Evolutionary conservation across 2,113 vertebrate genomes (phyloP), one percentile per base, ranked within the genome.

Genomic region (Tragulus kanchil): DNA sequence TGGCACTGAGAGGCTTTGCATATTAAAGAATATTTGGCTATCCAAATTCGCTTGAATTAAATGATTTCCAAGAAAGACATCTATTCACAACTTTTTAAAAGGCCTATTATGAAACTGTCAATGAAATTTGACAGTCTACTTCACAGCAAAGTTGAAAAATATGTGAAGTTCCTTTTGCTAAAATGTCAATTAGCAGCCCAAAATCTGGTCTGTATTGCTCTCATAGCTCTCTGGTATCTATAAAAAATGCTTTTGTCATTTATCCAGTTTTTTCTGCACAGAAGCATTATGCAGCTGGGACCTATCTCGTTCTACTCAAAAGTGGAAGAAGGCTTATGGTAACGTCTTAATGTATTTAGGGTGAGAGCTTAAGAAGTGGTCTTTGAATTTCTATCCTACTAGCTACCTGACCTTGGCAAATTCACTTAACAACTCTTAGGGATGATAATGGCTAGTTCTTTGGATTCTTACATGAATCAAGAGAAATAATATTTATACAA

Each of bases 101-200:
- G 69, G 31, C 97, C 85, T 95, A 97, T 78, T 96, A 96, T 97
- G 95, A 98, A 98, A 98, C 97, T 92, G 97, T 96, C 97, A 98
- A 97, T 65, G 96, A 98, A 97, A 97, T 69, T 77, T 97, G 98
- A 94, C 89, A 58, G 97, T 97, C 97, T 98, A 95, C 98, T 98
- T 98, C 98, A 98, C 96, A 98, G 98, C 98, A 98, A 98, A 98
- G 97, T 98, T 98, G 98, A 98, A 98, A 97, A 97, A 97, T 97
- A 88, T 97, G 85, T 98, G 97, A 93, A 98, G 93, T 98, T 54
- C 95, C 93, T n/a, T 98, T 98, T 97, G 97, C 95, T 98, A 96
- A 98, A 94, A 83, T 97, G 96, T 90, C 78, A n/a, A n/a, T n/a
- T n/a, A n/a, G n/a, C n/a, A n/a, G n/a, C n/a, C n/a, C n/a, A n/a